A percentile compares a stretch with the other conserved stretches of the same genome.
These are phyloP conservation scores for Eristalinus aeneus DNA, from an alignment of 2,888 invertebrate genomes.

Conservation along the genomic window DNA sequence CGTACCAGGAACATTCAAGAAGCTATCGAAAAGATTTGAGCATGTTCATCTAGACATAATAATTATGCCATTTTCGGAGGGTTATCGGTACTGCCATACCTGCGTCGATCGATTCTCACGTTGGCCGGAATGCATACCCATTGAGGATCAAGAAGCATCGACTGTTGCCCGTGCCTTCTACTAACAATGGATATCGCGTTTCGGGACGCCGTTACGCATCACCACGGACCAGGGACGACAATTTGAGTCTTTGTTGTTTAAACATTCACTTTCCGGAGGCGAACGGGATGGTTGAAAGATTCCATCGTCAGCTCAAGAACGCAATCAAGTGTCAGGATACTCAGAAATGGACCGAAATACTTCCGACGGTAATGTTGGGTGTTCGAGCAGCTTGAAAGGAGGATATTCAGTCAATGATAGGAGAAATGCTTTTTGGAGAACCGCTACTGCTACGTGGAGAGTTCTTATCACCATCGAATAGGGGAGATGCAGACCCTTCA, in stretches of 20 bases:
- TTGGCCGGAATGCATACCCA: constrained; percentile 10
- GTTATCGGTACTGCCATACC: constrained; percentile 10
- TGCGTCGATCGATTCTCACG: not conserved
- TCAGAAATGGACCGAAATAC: not conserved
- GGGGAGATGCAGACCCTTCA: not conserved
- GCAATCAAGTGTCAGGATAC: constrained; percentile 49
- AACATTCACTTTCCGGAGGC: constrained; percentile 52
- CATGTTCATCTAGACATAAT: constrained; percentile 14
- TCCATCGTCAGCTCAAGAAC: constrained; percentile 62
- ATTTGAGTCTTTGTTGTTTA: constrained; percentile 53
- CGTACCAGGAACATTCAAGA: constrained; percentile 75
- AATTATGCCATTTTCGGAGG: not conserved
- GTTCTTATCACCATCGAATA: not conserved
- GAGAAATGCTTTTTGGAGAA: constrained; percentile 2
- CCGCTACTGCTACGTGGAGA: not conserved
- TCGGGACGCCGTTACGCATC: constrained; percentile 51
- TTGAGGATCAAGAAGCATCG: constrained; percentile 24
- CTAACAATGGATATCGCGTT: constrained; percentile 35
- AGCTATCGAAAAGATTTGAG: constrained; percentile 2
- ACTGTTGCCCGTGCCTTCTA: constrained; percentile 16
- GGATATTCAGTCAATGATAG: not conserved
- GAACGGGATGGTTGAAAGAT: constrained; percentile 68
- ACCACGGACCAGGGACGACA: constrained; percentile 61
- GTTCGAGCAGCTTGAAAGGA: constrained; percentile 1
- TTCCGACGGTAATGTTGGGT: not conserved